Base-by-base conservation (phyloP, 2,888 invertebrate genomes). In the Pedicia rivosa region DNA sequence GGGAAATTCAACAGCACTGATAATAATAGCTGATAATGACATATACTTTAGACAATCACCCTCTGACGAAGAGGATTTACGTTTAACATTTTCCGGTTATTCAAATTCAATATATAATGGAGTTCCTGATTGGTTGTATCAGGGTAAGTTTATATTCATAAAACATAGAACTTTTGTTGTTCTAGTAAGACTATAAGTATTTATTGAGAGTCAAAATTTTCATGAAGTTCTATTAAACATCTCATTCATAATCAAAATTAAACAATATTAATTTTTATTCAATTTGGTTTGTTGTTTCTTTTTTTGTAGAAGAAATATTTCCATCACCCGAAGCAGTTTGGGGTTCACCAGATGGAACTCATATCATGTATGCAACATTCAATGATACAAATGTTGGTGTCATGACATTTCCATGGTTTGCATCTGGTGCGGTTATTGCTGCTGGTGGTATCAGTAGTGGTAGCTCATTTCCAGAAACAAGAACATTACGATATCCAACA, bases 91-190 rank as follows among this genome's bases (percentile, higher is more conserved):
- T 53, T 78, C 79, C 35, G 84, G 84, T 22, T 63, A 70, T 46
- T 76, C 81, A n/a, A 82, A 81, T 39, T 64, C 76, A 39, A 67
- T 92, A 39, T 91, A 84, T 66, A 92, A 94, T 59, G 94, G 92
- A 37, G 74, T 94, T 22, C 83, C 92, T 13, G 94, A 95, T 59
- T 95, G 94, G 92, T 65, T 95, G 19, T 95, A 95, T 64, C 94
- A 94, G 74, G 88, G 88, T 86, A 58, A 48, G 46, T n/a, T n/a
- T n/a, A 42, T 35, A 35, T 37, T 29, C n/a, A 28, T 17, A 30
- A 16, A 9, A 20, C 9, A 32, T 6, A 15, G 27, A 12, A 20
- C 20, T 20, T 20, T 20, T 20, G 20, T 20, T 20, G 5, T 6
- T 20, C 20, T 20, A n/a, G n/a, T n/a, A n/a, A n/a, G n/a, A n/a